Percentiles rank a stretch among this genome's conserved stretches.
Conservation (phyloP, 2,888 invertebrate genomes). For the Diadegma fenestrale region DNA sequence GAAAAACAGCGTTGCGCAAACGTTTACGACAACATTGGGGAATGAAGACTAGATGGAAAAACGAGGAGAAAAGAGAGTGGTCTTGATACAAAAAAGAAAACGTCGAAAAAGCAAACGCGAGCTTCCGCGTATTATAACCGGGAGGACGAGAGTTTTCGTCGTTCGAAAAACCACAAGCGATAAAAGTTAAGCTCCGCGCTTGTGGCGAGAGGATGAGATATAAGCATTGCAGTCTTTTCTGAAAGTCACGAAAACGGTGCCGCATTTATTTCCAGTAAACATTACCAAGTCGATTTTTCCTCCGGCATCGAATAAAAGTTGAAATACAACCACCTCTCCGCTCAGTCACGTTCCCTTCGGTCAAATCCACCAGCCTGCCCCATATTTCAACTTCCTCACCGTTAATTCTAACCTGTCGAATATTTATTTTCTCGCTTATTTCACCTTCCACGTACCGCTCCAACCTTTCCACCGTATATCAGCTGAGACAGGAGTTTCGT, state of each 20-base stretch:
- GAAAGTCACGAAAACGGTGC: slow-evolving; percentile 25
- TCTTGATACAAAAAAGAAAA: background rate
- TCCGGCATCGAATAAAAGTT: background rate
- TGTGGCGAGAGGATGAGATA: slow-evolving; percentile 7
- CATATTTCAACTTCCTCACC: background rate
- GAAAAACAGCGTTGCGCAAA: slow-evolving; percentile 34
- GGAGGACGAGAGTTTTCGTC: slow-evolving; percentile 42
- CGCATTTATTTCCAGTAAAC: slow-evolving; percentile 52
- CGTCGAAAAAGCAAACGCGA: slow-evolving; percentile 42
- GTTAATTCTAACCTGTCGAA: background rate
- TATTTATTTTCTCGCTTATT: background rate
- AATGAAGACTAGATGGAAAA: background rate
- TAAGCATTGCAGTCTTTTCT: slow-evolving; percentile 9
- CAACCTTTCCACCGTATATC: background rate
- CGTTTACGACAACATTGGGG: slow-evolving; percentile 22
- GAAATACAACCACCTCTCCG: background rate
- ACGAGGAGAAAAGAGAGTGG: background rate
- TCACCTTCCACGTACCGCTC: background rate
- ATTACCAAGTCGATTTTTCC: slow-evolving; percentile 32
- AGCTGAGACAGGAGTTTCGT: background rate
- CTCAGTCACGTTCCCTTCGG: background rate
- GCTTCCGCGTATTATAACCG: slow-evolving; percentile 20
- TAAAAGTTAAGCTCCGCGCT: slow-evolving; percentile 59
- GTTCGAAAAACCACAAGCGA: slow-evolving; percentile 61
- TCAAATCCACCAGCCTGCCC: background rate